These are phyloP conservation scores for Babylonia areolata DNA, from an alignment of 1,140 invertebrate genomes.

Conservation along the genomic window DNA sequence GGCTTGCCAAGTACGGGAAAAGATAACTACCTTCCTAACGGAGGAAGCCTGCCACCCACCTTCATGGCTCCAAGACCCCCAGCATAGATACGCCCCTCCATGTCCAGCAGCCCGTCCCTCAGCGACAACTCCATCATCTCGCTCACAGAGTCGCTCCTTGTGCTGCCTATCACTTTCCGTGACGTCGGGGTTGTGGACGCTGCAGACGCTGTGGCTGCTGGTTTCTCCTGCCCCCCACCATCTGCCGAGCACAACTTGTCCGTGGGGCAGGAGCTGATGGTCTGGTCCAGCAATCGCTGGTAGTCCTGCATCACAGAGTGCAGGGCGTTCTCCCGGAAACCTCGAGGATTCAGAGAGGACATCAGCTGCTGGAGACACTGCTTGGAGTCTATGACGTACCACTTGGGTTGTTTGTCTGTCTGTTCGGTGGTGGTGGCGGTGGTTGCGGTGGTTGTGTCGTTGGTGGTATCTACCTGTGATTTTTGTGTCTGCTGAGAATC, in stretches of 20 bases:
- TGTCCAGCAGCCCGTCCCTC: constrained; percentile 88
- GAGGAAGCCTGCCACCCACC: constrained; percentile 76
- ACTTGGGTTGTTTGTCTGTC: constrained; percentile 71
- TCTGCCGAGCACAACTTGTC: constrained; percentile 79
- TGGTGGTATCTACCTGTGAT: not conserved
- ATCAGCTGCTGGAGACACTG: constrained; percentile 87
- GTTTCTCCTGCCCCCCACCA: constrained; percentile 21
- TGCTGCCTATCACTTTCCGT: constrained; percentile 51
- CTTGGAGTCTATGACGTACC: constrained; percentile 85
- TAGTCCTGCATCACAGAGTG: constrained; percentile 83
- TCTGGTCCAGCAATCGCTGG: constrained; percentile 78
- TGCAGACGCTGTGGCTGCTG: not conserved
- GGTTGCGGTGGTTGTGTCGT: not conserved
- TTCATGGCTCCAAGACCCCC: constrained; percentile 88
- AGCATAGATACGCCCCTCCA: constrained; percentile 90
- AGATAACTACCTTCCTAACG: too few species aligned
- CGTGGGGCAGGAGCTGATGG: constrained; percentile 82
- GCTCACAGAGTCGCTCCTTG: not conserved
- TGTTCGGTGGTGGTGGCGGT: not conserved
- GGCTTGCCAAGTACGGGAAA: too few species aligned
- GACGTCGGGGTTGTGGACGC: constrained; percentile 37
- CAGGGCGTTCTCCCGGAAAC: constrained; percentile 86
- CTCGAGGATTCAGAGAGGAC: constrained; percentile 85
- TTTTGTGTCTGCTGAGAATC: not conserved
- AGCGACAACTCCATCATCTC: constrained; percentile 84